Base-by-base conservation (phyloP, 2,113 vertebrate species). In the Coptodon rendalli region DNA sequence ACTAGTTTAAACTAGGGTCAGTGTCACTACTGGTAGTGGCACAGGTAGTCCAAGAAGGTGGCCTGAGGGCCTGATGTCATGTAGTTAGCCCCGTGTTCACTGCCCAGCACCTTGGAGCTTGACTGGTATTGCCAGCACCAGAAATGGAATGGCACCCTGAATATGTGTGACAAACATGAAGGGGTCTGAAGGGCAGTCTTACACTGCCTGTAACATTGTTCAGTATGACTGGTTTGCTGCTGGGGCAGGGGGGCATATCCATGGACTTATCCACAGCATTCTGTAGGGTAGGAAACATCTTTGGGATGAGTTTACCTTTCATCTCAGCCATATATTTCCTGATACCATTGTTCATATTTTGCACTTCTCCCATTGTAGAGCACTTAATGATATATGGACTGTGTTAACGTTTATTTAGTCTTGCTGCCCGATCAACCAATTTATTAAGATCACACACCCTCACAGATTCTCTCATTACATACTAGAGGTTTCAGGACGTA, bases 401-500 rank as follows among this genome's bases (percentile, higher is more conserved):
- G 9, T 36, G 31, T 36, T 7, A 3, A 63, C 4, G 1, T n/a
- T 63, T 63, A 7, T 76, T 73, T 48, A 48, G 6, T 48, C 24
- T 7, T 19, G 9, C 9, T 76, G 22, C 22, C 0, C 9, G 0
- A 48, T 45, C 40, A 73, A 27, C 3, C 40, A 0, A 27, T 61
- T 61, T 61, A 43, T 73, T 43, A 73, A 73, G 9, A 29, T 43
- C 40, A 29, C 40, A 48, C 68, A 29, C 0, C 38, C 22, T 73
- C 8, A 73, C 38, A 0, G 5, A 24, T 27, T n/a, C 22, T 73
- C 38, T 73, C 68, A 24, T 73, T 45, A 45, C 68, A 73, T 29
- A 11, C 16, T 48, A 0, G 22, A 27, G 16, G 68, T 48, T 76
- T 0, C 59, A 63, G 16, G 59, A 34, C 1, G 0, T 3, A 31